phyloP scores from a whole-genome alignment of 2,113 vertebrate species.

The Gallinago paraguaiae region DNA sequence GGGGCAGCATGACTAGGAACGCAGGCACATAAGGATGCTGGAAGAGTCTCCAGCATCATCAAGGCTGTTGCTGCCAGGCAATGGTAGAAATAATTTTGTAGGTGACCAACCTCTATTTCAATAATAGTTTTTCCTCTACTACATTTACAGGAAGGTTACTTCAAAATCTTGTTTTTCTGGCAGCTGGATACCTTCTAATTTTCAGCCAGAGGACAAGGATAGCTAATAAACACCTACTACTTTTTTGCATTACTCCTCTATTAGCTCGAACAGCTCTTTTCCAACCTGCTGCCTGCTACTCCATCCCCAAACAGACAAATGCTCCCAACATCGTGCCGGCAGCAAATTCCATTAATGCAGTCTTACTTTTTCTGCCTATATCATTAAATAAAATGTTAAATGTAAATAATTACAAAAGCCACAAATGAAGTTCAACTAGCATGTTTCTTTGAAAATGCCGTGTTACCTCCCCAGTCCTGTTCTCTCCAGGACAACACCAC shows the following conservation, averaged over 20 bases:
- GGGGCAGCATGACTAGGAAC: fast-evolving
- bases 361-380: background rate
- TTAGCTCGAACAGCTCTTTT: background rate
- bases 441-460: background rate
- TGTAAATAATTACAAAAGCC: background rate
- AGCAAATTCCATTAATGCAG: background rate
- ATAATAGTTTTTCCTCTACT: background rate
- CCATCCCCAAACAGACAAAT: background rate
- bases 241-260: background rate
- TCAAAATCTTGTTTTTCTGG: background rate
- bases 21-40: background rate
- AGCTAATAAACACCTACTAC: background rate
- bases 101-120: background rate
- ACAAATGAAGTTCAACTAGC: background rate
- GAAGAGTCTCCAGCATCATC: background rate
- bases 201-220: background rate
- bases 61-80: background rate
- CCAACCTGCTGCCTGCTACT: background rate
- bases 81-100: background rate
- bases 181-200: background rate
- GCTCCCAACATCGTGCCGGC: background rate
- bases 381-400: background rate
- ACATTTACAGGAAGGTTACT: background rate
- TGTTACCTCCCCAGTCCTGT: background rate
- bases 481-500: background rate